Evolutionary conservation across 2,113 vertebrate genomes (phyloP).

Genomic region (Aythya baeri): DNA sequence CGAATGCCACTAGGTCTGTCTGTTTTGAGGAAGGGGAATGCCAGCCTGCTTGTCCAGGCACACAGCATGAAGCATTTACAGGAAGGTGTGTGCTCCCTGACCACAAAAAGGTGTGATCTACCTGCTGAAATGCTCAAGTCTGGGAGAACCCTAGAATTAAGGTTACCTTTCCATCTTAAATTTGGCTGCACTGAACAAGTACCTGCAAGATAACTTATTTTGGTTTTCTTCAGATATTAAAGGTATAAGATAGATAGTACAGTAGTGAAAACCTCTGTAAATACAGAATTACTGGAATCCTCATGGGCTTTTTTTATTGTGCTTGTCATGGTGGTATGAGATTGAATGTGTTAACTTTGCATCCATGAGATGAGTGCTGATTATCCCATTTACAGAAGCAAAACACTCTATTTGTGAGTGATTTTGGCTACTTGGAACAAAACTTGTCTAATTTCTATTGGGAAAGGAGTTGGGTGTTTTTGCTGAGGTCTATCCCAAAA

Average conservation of each 20-base stretch:
- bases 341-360: not conserved
- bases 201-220: not conserved
- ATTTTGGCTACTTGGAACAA: not conserved
- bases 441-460: not conserved
- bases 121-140: not conserved
- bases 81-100: not conserved
- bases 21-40: not conserved
- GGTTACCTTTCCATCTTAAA: not conserved
- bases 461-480: not conserved
- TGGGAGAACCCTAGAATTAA: not conserved
- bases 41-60: not conserved
- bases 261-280: not conserved
- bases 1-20: not conserved
- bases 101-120: not conserved
- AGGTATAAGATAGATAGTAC: not conserved
- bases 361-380: not conserved
- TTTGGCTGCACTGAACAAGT: not conserved
- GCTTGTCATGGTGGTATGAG: not conserved
- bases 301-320: not conserved
- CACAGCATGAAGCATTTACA: not conserved
- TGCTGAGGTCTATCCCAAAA: not conserved
- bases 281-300: not conserved
- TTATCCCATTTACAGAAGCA: not conserved
- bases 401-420: not conserved
- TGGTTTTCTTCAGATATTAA: not conserved